Base-by-base conservation (phyloP, 2,797 vertebrate species). In the Alca torda region DNA sequence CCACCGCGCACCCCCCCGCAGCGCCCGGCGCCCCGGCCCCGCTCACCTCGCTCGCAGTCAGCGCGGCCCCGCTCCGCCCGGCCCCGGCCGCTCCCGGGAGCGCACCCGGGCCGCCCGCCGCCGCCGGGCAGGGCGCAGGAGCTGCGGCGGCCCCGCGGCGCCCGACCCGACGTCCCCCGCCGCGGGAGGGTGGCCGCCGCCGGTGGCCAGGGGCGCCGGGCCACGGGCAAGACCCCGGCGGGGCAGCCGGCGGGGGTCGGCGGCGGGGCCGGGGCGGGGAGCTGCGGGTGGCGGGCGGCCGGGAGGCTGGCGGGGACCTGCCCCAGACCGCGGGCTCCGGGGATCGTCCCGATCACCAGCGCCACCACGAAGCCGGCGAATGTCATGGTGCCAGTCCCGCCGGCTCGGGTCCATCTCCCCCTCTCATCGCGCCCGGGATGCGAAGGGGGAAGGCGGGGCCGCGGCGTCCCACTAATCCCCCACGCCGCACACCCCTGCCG, bases 71-170 rank as follows among this genome's bases (percentile, higher is more conserved):
- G 98, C 98, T 99, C 99, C 79, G 98, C 97, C 86, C 98, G 98
- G 88, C 98, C 98, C 57, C 90, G 97, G 70, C 87, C 96, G 97
- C 95, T 98, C 54, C 89, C 95, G 68, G 98, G 98, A 95, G 98
- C 99, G 96, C 99, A 99, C 98, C 99, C 99, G 60, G 99, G 98
- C 95, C 98, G 96, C 91, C 98, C 98, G 91, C 99, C 99, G 67
- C 98, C 96, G 81, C 41, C 61, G 68, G 53, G 54, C 60, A 23
- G 60, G n/a, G 53, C 46, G 25, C 99, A 99, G 63, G 98, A 98
- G 90, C 98, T 98, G 98, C 99, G 99, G 25, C 98, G 98, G 57
- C 98, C 98, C 21, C 98, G 98, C 48, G 98, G 97, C 6, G 98
- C 98, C 92, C 97, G 98, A 0, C 97, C 98, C 73, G 54, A 68